Conservation (phyloP, 2,797 vertebrate species). For the Otolemur crassicaudatus region DNA sequence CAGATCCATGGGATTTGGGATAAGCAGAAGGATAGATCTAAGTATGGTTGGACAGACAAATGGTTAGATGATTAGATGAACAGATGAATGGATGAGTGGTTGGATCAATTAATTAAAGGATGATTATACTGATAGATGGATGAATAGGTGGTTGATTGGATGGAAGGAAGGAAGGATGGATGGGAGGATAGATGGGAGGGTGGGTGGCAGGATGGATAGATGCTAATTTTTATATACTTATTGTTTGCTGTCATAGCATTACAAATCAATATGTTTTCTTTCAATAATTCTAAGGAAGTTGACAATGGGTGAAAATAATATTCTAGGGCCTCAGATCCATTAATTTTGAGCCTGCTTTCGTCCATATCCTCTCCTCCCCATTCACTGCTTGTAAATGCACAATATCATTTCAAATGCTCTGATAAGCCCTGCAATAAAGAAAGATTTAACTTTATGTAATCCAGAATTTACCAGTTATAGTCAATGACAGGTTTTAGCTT, state of each 20-base stretch:
- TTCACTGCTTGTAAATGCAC: too few relatives aligned
- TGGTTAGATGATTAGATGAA: background rate
- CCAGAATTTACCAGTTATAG: background rate
- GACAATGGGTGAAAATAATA: background rate
- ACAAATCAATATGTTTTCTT: background rate
- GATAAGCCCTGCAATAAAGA: background rate
- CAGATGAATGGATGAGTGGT: background rate
- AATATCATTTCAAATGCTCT: background rate
- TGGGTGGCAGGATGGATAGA: background rate
- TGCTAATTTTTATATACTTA: background rate
- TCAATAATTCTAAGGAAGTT: background rate
- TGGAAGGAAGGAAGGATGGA: background rate
- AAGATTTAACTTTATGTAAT: background rate
- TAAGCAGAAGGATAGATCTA: too few relatives aligned
- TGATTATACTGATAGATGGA: background rate
- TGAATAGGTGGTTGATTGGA: background rate
- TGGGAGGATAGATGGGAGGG: background rate
- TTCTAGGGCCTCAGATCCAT: background rate
- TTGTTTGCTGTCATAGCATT: background rate
- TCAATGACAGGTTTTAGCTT: background rate
- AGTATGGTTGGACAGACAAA: background rate
- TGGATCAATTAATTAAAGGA: background rate
- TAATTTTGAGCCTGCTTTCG: background rate
- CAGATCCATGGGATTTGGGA: background rate
- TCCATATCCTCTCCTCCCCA: background rate